Conservation (phyloP, 2,113 vertebrate species). For the Mohoua ochrocephala region DNA sequence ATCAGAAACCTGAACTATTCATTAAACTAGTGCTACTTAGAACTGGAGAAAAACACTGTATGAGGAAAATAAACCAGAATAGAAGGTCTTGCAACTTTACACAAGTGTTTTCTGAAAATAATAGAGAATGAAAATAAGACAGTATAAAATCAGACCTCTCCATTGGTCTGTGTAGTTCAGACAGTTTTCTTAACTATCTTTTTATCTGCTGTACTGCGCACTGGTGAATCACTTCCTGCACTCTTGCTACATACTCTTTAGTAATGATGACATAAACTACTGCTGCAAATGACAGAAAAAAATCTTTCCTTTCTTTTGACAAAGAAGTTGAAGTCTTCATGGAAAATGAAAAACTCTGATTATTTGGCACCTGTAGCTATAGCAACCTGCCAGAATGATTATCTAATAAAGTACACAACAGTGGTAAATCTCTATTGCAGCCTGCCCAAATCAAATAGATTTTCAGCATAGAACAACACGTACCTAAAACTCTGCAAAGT, state of each 20-base stretch:
- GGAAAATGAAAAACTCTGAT: not conserved
- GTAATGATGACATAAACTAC: not conserved
- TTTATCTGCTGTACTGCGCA: not conserved
- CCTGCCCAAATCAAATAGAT: slow-evolving; percentile 14
- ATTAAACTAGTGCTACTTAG: not conserved
- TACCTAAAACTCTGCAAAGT: slow-evolving; percentile 10
- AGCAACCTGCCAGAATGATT: not conserved
- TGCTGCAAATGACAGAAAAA: not conserved
- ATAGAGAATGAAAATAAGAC: not conserved
- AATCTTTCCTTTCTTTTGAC: not conserved
- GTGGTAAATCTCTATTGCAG: not conserved
- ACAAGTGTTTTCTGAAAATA: not conserved
- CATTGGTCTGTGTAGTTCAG: not conserved
- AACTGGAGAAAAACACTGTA: not conserved
- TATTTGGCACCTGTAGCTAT: not conserved
- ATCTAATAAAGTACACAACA: not conserved
- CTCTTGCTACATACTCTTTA: not conserved
- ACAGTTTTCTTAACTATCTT: not conserved
- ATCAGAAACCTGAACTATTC: not conserved
- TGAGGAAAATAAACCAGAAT: not conserved
- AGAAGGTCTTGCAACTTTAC: not conserved
- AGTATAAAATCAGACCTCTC: not conserved
- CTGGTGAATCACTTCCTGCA: slow-evolving; percentile 11
- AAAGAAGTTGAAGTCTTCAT: not conserved
- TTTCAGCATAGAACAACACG: not conserved